These are phyloP conservation scores for Catocala fraxini DNA, from an alignment of 2,888 invertebrate genomes.

Conservation along the genomic window DNA sequence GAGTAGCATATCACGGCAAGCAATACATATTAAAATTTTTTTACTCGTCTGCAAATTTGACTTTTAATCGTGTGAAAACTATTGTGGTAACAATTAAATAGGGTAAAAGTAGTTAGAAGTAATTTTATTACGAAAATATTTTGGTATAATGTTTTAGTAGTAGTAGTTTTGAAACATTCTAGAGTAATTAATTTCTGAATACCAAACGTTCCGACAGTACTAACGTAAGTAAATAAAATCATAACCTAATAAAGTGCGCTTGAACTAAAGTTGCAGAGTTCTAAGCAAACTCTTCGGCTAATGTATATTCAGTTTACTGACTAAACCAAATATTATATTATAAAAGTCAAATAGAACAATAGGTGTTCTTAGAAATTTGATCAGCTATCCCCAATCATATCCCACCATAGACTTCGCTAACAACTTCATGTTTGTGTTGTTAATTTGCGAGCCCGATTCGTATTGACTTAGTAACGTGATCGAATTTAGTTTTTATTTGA, in stretches of 20 bases:
- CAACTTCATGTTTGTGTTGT: conserved; percentile 31
- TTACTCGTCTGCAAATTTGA: too few species aligned
- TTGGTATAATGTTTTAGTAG: too few species aligned
- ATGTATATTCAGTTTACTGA: conserved; percentile 1
- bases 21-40: too few species aligned
- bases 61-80: too few species aligned
- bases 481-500: conserved; percentile 26
- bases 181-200: too few species aligned
- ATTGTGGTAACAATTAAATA: too few species aligned
- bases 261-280: too few species aligned
- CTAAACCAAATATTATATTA: conserved; percentile 9
- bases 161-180: too few species aligned
- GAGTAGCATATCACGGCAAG: too few species aligned
- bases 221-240: conserved; percentile 2
- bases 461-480: conserved; percentile 27
- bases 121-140: too few species aligned
- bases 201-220: too few species aligned
- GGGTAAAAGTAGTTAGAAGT: too few species aligned
- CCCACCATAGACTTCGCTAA: conserved; percentile 5
- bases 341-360: conserved; percentile 17
- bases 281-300: background rate
- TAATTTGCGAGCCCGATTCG: conserved; percentile 19
- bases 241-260: conserved; percentile 21
- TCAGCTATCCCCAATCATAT: conserved; percentile 13
- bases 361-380: conserved; percentile 15